phyloP scores from a whole-genome alignment of 2,888 invertebrate genomes.

The Eupithecia tripunctaria region DNA sequence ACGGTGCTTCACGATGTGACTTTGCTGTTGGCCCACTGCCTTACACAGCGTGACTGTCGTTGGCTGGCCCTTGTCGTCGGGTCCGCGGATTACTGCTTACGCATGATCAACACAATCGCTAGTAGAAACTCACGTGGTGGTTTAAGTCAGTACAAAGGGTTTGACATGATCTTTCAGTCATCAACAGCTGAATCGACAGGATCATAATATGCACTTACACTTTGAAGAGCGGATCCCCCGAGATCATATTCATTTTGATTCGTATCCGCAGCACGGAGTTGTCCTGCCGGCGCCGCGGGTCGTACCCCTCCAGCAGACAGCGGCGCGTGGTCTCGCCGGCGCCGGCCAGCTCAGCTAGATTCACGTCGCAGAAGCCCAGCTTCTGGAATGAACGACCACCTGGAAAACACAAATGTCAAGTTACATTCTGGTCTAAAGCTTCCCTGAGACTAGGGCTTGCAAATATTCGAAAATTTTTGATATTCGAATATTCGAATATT shows the following conservation, averaged over 20 bases:
- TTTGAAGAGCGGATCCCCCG: constrained; percentile 98
- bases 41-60: no score
- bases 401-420: constrained; percentile 46
- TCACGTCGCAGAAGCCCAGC: constrained; percentile 98
- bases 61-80: neutral
- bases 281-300: constrained; percentile 95
- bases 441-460: no score
- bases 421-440: neutral
- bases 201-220: constrained; percentile 87
- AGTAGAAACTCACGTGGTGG: neutral
- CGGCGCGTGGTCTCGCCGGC: constrained; percentile 93
- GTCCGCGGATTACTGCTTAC: neutral
- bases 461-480: no score
- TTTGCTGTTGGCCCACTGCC: no score
- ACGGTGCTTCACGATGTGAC: no score
- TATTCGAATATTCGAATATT: no score
- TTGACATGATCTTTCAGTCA: neutral
- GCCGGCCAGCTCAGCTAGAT: constrained; percentile 98
- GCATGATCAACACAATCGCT: neutral
- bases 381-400: constrained; percentile 95
- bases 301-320: constrained; percentile 97
- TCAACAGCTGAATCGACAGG: neutral
- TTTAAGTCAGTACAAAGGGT: neutral
- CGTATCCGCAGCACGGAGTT: constrained; percentile 97
- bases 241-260: constrained; percentile 96